phyloP scores from a whole-genome alignment of 2,797 vertebrate species.

The Ceryle rudis region DNA sequence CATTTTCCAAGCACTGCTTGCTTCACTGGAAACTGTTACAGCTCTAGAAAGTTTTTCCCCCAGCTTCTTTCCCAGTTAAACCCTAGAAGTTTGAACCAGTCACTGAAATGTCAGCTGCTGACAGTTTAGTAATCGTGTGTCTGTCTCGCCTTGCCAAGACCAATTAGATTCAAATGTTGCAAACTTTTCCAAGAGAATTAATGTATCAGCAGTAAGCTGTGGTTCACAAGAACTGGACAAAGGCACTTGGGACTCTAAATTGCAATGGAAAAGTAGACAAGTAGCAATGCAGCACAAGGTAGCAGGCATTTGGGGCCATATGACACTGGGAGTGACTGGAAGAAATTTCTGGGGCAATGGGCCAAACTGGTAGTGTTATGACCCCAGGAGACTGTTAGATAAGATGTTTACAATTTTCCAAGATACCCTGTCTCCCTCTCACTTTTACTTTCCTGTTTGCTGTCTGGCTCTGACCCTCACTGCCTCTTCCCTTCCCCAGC shows the following conservation, averaged over 20 bases:
- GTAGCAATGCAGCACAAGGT: neutral
- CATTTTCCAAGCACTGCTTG: neutral
- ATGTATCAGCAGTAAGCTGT: neutral
- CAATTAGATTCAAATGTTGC: neutral
- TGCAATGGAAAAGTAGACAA: neutral
- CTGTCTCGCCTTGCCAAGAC: neutral
- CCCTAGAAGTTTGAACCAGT: neutral
- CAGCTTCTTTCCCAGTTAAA: neutral
- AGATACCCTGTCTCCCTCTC: neutral
- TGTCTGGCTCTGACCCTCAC: neutral
- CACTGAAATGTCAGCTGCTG: neutral
- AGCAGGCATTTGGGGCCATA: neutral
- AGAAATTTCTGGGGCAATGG: neutral
- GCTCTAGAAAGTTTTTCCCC: neutral
- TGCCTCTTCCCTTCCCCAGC: neutral
- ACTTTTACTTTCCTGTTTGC: neutral
- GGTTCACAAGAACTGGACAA: neutral
- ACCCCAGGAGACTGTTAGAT: neutral
- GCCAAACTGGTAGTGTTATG: neutral
- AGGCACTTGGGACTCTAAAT: neutral
- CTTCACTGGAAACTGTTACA: neutral
- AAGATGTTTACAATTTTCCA: neutral
- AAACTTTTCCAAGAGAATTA: slow-evolving; percentile 18
- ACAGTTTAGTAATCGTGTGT: neutral
- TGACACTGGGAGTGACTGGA: neutral